These are phyloP conservation scores for Apostichopus leukothele DNA, from an alignment of 53 echinoderm and acorn worm genomes.

Conservation along the genomic window DNA sequence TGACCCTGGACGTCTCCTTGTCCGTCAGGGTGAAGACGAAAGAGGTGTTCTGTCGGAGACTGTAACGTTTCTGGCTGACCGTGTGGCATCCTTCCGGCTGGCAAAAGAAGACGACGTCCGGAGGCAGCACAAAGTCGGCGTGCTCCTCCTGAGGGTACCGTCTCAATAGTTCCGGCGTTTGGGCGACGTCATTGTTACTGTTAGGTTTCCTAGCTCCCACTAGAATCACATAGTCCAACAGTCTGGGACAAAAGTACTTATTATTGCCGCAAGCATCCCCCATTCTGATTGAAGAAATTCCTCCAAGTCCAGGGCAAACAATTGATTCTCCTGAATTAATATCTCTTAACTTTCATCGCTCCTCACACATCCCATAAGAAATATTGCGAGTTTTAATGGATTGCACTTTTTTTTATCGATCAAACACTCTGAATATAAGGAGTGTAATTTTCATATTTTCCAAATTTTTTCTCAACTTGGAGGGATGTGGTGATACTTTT, in stretches of 20 bases:
- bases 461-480: no score
- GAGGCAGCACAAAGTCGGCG: constrained; percentile 77
- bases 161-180: constrained; percentile 87
- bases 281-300: not conserved
- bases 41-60: constrained; percentile 83
- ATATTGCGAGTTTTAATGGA: no score
- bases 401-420: no score
- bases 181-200: constrained; percentile 89
- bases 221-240: constrained; percentile 84
- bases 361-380: no score
- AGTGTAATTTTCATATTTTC: no score
- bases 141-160: constrained; percentile 92
- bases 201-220: constrained; percentile 90
- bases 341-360: no score
- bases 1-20: constrained; percentile 77
- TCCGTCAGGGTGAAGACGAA: constrained; percentile 95
- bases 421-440: no score
- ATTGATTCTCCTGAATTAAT: no score
- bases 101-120: constrained; percentile 92
- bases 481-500: no score
- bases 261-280: constrained; percentile 45
- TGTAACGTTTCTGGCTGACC: constrained; percentile 79
- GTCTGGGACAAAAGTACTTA: constrained; percentile 85
- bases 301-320: no score
- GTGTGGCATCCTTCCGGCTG: constrained; percentile 92